phyloP scores from a whole-genome alignment of 2,113 vertebrate species.

The Trogon melanurus region DNA sequence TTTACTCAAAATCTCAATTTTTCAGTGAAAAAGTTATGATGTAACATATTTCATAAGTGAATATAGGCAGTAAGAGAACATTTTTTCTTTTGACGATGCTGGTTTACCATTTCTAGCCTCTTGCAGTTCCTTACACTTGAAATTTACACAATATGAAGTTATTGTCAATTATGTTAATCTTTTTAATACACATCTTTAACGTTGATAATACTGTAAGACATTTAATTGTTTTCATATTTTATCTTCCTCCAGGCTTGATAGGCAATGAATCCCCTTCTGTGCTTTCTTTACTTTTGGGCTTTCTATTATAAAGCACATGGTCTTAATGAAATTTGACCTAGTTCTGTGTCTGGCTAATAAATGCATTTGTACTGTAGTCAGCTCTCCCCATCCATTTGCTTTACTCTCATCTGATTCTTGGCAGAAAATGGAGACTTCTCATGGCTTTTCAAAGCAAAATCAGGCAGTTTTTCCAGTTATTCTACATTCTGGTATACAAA shows the following conservation, averaged over 20 bases:
- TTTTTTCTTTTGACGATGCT: neutral
- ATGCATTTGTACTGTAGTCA: neutral
- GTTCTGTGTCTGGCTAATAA: neutral
- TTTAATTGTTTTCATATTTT: slow-evolving; percentile 31
- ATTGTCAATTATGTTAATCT: neutral
- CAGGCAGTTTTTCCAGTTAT: neutral
- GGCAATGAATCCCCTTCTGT: neutral
- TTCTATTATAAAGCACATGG: neutral
- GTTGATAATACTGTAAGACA: neutral
- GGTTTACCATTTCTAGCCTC: neutral
- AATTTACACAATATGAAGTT: neutral
- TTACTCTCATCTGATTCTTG: neutral
- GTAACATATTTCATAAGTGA: neutral
- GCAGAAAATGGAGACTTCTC: neutral
- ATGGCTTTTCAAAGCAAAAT: neutral
- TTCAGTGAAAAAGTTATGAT: neutral
- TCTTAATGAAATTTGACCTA: slow-evolving; percentile 8
- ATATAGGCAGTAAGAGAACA: neutral
- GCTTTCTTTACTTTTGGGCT: neutral
- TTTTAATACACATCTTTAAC: neutral
- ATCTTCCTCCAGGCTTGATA: neutral
- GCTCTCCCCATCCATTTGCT: neutral
- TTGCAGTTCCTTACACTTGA: neutral
- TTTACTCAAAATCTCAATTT: neutral
- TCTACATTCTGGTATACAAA: neutral